phyloP scores from a whole-genome alignment of 2,797 vertebrate genomes.

The Arrhamphus sclerolepis region DNA sequence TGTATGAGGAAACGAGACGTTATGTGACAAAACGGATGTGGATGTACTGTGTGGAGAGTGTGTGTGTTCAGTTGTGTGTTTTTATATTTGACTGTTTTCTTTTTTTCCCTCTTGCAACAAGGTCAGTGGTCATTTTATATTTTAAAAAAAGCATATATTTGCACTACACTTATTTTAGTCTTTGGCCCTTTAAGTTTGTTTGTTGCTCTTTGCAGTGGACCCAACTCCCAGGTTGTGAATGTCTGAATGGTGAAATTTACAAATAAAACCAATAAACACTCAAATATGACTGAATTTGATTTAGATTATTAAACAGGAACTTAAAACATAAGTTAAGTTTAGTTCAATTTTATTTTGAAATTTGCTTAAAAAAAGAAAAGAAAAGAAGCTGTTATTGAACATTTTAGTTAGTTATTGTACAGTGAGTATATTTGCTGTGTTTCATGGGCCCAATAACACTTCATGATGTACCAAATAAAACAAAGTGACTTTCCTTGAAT shows the following conservation, averaged over 20 bases:
- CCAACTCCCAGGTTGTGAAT: background rate
- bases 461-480: constrained; percentile 49
- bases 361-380: too few species aligned
- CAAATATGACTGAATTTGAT: too few species aligned
- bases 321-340: background rate
- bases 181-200: background rate
- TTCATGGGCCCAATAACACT: constrained; percentile 69
- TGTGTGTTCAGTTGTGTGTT: constrained; percentile 20
- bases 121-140: too few species aligned
- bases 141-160: too few species aligned
- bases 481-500: constrained; percentile 31
- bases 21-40: too few species aligned
- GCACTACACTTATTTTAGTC: constrained; percentile 3
- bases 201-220: background rate
- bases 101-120: too few species aligned
- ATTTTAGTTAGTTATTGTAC: too few species aligned
- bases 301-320: background rate
- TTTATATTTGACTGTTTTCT: constrained; percentile 11
- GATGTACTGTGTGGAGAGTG: background rate
- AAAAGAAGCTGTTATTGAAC: constrained; percentile 15
- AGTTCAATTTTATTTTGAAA: background rate
- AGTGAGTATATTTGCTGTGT: constrained; percentile 61
- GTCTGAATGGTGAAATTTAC: background rate
- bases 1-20: too few species aligned
- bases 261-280: too few species aligned